Evolutionary conservation across 2,113 vertebrate species (phyloP), one percentile per base, ranked within the genome.

Genomic region (Oostethus manadensis): DNA sequence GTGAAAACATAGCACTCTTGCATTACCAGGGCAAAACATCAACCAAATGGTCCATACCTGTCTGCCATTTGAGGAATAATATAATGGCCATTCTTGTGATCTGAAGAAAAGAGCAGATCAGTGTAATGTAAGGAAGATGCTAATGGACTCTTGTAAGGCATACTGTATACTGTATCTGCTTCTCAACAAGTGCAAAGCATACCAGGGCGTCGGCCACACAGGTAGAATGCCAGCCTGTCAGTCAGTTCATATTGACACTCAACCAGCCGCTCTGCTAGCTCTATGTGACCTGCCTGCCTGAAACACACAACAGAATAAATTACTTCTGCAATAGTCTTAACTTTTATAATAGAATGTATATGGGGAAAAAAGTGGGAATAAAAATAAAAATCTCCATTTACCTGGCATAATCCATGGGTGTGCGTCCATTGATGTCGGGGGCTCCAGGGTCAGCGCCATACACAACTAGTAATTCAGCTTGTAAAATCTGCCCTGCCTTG

Each of bases 61-160:
- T 99, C 97, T 13, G 97, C 97, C 97, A 99, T 99, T 81, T 99
- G 97, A 10, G 97, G 97, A 85, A 99, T 98, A 87, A 99, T 98
- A 83, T 99, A 98, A 91, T 99, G 97, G 49, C 96, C 95, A 11
- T 97, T 98, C 89, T 98, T 99, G 90, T 99, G 97, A 91, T 98
- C 97, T 99, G 79, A 43, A 72, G 51, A 17, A 58, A 14, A 50
- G 51, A 68, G 10, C 15, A 65, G 35, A 72, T 17, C 6, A 61
- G 10, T 8, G 29, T n/a, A 10, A 50, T 23, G 50, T 1, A 15
- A 8, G 23, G 21, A 21, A 11, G 47, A 51, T 45, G 16, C 17
- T 29, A 46, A 3, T 26, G 18, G 1, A n/a, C 26, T 17, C 11
- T 21, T 15, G 13, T 43, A 18, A 62, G 33, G 51, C 29, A 15